Percentiles rank a stretch among this genome's conserved stretches.
Evolutionary conservation across 2,888 invertebrate species (phyloP).

Genomic region (Gryllus longicercus): DNA sequence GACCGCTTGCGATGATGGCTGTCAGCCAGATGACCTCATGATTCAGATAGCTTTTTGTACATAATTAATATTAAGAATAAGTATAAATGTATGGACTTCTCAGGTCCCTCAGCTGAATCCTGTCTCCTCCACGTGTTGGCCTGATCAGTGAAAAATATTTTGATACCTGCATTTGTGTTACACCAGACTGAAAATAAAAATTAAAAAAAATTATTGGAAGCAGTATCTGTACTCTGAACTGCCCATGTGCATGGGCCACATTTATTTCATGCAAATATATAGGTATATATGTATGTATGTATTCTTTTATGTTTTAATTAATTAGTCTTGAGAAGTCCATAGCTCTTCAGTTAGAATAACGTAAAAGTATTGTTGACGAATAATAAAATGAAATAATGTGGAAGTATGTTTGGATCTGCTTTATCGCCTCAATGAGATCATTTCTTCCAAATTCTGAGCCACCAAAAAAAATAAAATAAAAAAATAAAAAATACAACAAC

Average conservation of each 20-base stretch:
- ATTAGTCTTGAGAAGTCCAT: slow-evolving; percentile 35
- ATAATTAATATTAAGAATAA: slow-evolving; percentile 36
- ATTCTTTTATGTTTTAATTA: neutral
- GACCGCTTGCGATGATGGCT: slow-evolving; percentile 27
- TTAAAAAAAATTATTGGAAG: neutral
- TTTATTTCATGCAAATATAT: too few relatives aligned
- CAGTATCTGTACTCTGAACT: slow-evolving; percentile 12
- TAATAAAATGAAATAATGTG: slow-evolving; percentile 30
- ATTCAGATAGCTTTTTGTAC: slow-evolving; percentile 39
- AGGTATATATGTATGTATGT: slow-evolving; percentile 1
- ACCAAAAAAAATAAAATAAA: too few relatives aligned
- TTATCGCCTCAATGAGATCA: slow-evolving; percentile 30
- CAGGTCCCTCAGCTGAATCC: slow-evolving; percentile 31
- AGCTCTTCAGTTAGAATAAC: slow-evolving; percentile 31
- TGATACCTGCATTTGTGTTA: slow-evolving; percentile 19
- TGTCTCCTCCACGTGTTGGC: slow-evolving; percentile 21
- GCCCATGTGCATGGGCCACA: neutral
- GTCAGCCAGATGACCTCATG: slow-evolving; percentile 31
- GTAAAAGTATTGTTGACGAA: slow-evolving; percentile 34
- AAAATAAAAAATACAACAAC: neutral
- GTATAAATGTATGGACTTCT: slow-evolving; percentile 37
- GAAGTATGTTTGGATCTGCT: slow-evolving; percentile 31
- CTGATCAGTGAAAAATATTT: slow-evolving; percentile 11
- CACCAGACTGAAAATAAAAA: slow-evolving; percentile 19
- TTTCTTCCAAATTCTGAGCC: slow-evolving; percentile 21